Base-by-base conservation (phyloP, 1,140 invertebrate species). In the Pseudomyrmex dendroicus region DNA sequence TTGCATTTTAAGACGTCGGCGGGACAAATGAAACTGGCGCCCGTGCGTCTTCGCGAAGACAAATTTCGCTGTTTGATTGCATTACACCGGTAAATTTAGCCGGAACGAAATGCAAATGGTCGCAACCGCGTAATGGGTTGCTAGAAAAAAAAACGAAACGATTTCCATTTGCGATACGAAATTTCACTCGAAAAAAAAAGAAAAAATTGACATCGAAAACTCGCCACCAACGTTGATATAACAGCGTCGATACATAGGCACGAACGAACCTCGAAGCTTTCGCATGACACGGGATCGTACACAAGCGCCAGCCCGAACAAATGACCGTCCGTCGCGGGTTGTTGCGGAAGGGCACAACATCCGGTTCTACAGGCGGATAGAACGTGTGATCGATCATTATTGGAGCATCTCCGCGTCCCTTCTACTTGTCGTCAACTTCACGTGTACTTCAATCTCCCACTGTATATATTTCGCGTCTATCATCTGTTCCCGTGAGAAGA, bases 351-450 rank as follows among this genome's bases (percentile, higher is more conserved):
- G 70, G 87, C 61, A 82, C 50, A 68, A 77, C 68, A 77, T 82
- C 86, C 84, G 77, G 84, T 88, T 88, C 67, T 74, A 64, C 72
- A 61, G 52, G 82, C 73, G 68, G 61, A 74, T 68, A 88, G 78
- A 66, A 84, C 86, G 78, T 66, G 83, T 86, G 86, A 91, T 92
- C 91, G 90, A 92, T 92, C 90, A 92, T 92, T 92, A 92, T 92
- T 91, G 87, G 84, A 88, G 80, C 84, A 68, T 82, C 74, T 59
- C 83, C 74, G 73, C 83, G 54, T 86, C 76, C 72, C 83, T 83
- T 67, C 82, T 83, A 22, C 56, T 83, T 61, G 68, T 56, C 64
- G 52, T 62, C 80, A 62, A 59, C 80, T 77, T 72, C 74, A 8
- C 83, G 25, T 76, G 73, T 77, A 83, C 66, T 83, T 89, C 85